Base-by-base conservation (phyloP, 2,113 vertebrate genomes). In the Trematocara variabile region DNA sequence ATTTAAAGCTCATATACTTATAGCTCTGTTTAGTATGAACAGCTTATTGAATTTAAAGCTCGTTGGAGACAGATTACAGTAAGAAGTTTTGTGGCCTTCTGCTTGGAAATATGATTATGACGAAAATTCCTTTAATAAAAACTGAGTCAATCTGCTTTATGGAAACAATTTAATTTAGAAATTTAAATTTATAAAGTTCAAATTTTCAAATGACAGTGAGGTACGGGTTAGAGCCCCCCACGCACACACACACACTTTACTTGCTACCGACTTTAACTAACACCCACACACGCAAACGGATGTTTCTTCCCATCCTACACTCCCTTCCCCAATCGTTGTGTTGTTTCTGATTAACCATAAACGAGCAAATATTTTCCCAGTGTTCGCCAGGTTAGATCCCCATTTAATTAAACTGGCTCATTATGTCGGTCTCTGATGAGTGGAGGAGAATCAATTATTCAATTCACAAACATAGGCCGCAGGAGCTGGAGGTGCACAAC, bases 321-420 rank as follows among this genome's bases (percentile, higher is more conserved):
- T 18, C 37, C 83, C 88, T 78, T 77, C 89, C 86, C 70, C 75
- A 13, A 44, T 44, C 79, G 25, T 83, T 73, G 87, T 97, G 97
- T 96, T 97, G 96, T 97, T 97, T 97, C 81, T 89, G 97, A 98
- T 98, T 97, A 97, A 97, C 96, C 97, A 97, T 98, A 98, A 98
- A 98, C 96, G 97, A 98, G 97, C 98, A 99, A 99, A 99, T 99
- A 99, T 99, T 98, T 99, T 99, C 97, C 97, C 97, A 98, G 97
- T 97, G 97, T 98, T 98, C 96, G 95, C 96, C 97, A 99, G 98
- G 98, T 99, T 98, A 98, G 97, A 98, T 98, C 98, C 97, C 97
- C 97, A 98, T 98, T 99, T 99, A 99, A 99, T 99, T 99, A 99
- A 99, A 98, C 97, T 97, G 98, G 97, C 98, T 99, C 98, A 98